A percentile compares a stretch with the other conserved stretches of the same genome.
Evolutionary conservation across 2,797 vertebrate species (phyloP).

Genomic region (Periparus ater): DNA sequence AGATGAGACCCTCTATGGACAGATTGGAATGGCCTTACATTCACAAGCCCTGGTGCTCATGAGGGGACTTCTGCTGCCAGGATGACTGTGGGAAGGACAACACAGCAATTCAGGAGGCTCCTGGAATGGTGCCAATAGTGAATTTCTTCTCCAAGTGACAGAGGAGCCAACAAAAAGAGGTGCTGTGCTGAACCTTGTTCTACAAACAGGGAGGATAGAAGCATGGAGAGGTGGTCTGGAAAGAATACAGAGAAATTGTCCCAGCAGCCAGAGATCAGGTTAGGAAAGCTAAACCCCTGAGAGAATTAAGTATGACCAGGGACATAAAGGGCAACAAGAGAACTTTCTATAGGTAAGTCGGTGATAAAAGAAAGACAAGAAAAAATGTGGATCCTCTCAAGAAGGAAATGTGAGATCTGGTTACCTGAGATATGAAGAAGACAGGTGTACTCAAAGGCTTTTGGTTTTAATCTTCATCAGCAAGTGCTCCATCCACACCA

Average conservation of each 20-base stretch:
- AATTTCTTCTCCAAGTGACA: not conserved
- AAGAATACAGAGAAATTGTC: not conserved
- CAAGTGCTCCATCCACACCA: not conserved
- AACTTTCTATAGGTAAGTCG: not conserved
- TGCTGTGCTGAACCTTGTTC: not conserved
- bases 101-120: not conserved
- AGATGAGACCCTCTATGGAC: not conserved
- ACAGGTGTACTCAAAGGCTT: not conserved
- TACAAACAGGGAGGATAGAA: not conserved
- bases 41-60: not conserved
- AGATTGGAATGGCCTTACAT: not conserved
- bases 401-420: not conserved
- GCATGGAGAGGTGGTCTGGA: rapidly evolving
- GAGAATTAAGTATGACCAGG: not conserved
- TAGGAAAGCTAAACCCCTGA: not conserved
- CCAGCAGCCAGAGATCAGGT: too few species aligned
- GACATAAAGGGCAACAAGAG: not conserved
- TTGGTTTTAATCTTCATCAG: not conserved
- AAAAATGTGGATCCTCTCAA: not conserved
- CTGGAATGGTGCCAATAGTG: not conserved
- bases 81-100: not conserved
- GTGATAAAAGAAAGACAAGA: not conserved
- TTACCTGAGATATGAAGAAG: not conserved
- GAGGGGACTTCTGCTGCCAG: not conserved
- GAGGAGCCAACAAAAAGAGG: not conserved